Percentiles rank a stretch among this genome's conserved stretches.
Conservation (phyloP, 2,888 invertebrate species). For the Dorcus hopei region DNA sequence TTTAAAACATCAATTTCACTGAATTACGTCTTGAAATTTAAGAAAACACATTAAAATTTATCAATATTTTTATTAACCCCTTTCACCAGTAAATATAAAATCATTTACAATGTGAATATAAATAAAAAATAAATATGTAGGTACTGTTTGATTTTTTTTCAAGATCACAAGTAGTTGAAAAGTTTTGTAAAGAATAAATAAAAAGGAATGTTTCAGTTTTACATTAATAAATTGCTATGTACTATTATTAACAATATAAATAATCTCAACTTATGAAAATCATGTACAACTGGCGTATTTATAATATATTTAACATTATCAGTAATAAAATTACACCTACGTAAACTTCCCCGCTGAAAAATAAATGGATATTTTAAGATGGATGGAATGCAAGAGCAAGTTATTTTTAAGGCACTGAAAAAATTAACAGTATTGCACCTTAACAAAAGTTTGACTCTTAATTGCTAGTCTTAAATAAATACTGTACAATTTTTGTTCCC, state of each 20-base stretch:
- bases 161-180: slow-evolving; percentile 11
- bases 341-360: neutral
- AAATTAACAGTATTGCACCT: slow-evolving; percentile 16
- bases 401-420: slow-evolving; percentile 17
- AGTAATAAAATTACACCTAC: too few species aligned
- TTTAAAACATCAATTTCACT: too few species aligned
- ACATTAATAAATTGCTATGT: slow-evolving; percentile 4
- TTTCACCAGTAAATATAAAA: slow-evolving; percentile 26
- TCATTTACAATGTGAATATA: slow-evolving; percentile 26
- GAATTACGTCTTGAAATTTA: too few species aligned
- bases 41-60: neutral
- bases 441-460: slow-evolving; percentile 2
- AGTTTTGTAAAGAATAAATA: slow-evolving; percentile 11
- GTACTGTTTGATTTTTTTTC: slow-evolving; percentile 15
- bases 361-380: neutral
- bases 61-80: slow-evolving; percentile 24
- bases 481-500: slow-evolving; percentile 9
- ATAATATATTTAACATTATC: neutral
- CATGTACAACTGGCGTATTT: slow-evolving; percentile 6
- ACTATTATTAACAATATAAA: slow-evolving; percentile 14
- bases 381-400: slow-evolving; percentile 12
- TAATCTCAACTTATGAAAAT: slow-evolving; percentile 12
- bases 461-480: slow-evolving; percentile 7
- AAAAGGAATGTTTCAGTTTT: slow-evolving; percentile 13
- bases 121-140: slow-evolving; percentile 27